phyloP scores from a whole-genome alignment of 2,113 vertebrate genomes.

The Tringa solitaria region DNA sequence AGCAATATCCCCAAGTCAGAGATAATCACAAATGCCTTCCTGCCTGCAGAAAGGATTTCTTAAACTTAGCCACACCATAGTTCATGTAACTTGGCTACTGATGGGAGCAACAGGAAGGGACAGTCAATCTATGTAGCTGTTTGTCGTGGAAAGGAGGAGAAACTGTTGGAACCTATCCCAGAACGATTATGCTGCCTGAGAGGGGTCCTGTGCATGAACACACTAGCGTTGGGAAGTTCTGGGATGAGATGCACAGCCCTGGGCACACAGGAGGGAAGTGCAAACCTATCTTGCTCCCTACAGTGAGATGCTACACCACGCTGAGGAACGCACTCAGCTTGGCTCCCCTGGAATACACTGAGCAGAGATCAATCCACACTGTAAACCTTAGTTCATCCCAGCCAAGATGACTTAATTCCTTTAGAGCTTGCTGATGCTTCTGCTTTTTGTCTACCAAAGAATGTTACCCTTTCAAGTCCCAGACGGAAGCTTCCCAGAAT shows the following conservation, averaged over 20 bases:
- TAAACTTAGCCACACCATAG: neutral
- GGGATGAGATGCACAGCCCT: neutral
- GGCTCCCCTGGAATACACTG: neutral
- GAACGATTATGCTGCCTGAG: neutral
- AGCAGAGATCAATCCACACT: neutral
- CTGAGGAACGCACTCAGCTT: neutral
- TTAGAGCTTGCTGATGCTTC: neutral
- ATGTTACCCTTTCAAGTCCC: neutral
- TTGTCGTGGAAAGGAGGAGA: neutral
- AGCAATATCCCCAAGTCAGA: neutral
- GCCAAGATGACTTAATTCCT: neutral
- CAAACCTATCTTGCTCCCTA: neutral
- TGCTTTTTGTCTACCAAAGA: neutral
- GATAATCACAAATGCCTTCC: neutral
- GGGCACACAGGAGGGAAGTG: neutral
- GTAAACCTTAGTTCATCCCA: neutral
- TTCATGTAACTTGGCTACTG: neutral
- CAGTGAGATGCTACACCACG: neutral
- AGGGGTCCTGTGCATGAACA: no score
- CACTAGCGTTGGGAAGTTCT: neutral
- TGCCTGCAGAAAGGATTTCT: neutral
- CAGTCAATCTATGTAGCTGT: rapidly evolving
- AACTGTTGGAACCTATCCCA: neutral
- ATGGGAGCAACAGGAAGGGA: neutral
- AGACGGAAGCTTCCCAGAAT: neutral